A percentile compares a stretch with the other conserved stretches of the same genome.
These are phyloP conservation scores for Sphaerophoria taeniata DNA, from an alignment of 2,888 invertebrate genomes.

Conservation along the genomic window DNA sequence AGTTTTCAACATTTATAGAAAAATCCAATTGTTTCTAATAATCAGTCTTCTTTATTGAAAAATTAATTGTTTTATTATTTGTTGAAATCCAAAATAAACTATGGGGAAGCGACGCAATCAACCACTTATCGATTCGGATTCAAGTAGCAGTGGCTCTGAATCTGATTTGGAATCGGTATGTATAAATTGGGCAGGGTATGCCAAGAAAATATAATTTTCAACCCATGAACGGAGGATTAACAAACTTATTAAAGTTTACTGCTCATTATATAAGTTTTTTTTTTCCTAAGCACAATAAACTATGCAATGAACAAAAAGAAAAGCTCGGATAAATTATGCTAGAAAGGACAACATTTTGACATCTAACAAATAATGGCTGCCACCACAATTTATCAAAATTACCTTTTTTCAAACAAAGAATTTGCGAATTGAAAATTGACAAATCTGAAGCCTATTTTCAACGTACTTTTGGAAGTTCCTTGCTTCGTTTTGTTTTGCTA, in stretches of 20 bases:
- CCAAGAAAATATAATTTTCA: slow-evolving; percentile 15
- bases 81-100: neutral
- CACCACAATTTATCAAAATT: slow-evolving; percentile 41
- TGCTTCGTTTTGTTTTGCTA: too few relatives aligned
- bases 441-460: too few relatives aligned
- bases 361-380: slow-evolving; percentile 69
- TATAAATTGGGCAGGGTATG: slow-evolving; percentile 72
- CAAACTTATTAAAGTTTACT: neutral
- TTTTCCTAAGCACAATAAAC: too few relatives aligned
- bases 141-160: slow-evolving; percentile 89
- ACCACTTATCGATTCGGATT: slow-evolving; percentile 87
- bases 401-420: neutral
- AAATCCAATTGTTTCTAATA: neutral
- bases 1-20: too few relatives aligned
- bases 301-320: too few relatives aligned
- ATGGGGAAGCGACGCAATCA: slow-evolving; percentile 95
- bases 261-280: too few relatives aligned
- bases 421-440: too few relatives aligned
- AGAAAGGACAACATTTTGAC: slow-evolving; percentile 41
- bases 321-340: neutral
- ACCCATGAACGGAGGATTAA: neutral
- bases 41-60: too few relatives aligned
- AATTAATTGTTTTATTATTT: too few relatives aligned
- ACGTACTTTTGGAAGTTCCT: too few relatives aligned
- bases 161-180: slow-evolving; percentile 94